phyloP scores from a whole-genome alignment of 2,888 invertebrate genomes.

The Notodonta ziczac region DNA sequence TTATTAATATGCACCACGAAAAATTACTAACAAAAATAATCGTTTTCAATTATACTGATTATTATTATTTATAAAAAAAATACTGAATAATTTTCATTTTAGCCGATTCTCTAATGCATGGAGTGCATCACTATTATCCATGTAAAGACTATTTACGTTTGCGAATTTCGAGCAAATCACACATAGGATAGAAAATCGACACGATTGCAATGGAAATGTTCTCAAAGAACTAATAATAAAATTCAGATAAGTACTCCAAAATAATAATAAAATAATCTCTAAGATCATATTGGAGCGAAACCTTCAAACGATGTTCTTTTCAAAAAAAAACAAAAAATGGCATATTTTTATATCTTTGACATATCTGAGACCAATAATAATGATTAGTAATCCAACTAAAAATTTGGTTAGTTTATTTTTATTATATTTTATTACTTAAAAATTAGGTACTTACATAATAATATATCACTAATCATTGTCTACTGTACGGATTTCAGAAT shows the following conservation, averaged over 20 bases:
- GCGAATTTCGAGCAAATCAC: background rate
- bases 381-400: conserved; percentile 61
- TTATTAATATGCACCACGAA: conserved; percentile 44
- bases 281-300: conserved; percentile 28
- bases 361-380: conserved; percentile 80
- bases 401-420: conserved; percentile 73
- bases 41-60: conserved; percentile 35
- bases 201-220: conserved; percentile 29
- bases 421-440: conserved; percentile 60
- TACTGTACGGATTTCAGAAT: conserved; percentile 32
- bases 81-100: conserved; percentile 34
- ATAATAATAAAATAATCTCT: conserved; percentile 16
- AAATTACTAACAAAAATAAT: conserved; percentile 44
- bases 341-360: conserved; percentile 74
- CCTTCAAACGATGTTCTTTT: conserved; percentile 19
- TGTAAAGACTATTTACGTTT: background rate
- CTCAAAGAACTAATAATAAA: conserved; percentile 36
- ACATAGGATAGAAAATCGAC: conserved; percentile 35
- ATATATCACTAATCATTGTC: conserved; percentile 66
- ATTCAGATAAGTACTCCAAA: conserved; percentile 25
- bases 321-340: conserved; percentile 27
- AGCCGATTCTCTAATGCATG: conserved; percentile 35
- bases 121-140: background rate
- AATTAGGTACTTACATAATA: conserved; percentile 58
- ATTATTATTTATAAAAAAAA: conserved; percentile 28